phyloP scores from a whole-genome alignment of 2,888 invertebrate genomes.

The Caenorhabditis panamensis region DNA sequence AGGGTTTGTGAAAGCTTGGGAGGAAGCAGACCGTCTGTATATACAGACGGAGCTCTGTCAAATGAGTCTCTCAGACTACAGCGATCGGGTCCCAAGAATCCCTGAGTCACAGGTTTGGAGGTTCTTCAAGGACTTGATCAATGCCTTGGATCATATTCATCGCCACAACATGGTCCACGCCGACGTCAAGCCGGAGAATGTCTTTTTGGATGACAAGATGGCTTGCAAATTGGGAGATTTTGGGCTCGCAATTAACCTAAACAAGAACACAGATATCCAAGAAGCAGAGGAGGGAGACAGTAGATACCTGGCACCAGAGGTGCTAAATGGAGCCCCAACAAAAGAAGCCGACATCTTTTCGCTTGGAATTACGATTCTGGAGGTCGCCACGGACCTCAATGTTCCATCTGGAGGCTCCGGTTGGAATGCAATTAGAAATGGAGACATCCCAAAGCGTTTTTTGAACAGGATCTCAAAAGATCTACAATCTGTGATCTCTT shows the following conservation, averaged over 20 bases:
- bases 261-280: conserved; percentile 82
- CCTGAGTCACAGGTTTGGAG: too few relatives aligned
- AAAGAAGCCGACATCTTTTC: conserved; percentile 87
- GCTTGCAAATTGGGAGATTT: conserved; percentile 75
- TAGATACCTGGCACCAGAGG: conserved; percentile 87
- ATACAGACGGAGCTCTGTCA: too few relatives aligned
- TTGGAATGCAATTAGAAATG: conserved; percentile 86
- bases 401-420: conserved; percentile 86
- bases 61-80: too few relatives aligned
- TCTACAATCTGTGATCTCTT: background rate
- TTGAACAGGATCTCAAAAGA: conserved; percentile 48
- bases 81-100: too few relatives aligned
- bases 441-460: conserved; percentile 84
- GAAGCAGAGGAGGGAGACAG: conserved; percentile 86
- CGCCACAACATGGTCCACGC: too few relatives aligned
- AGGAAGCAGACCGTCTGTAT: too few relatives aligned
- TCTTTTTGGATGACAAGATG: conserved; percentile 85
- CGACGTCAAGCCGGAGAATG: conserved; percentile 89
- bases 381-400: conserved; percentile 86
- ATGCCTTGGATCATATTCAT: too few relatives aligned
- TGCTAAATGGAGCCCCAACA: conserved; percentile 85
- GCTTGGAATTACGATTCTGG: conserved; percentile 81
- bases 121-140: too few relatives aligned
- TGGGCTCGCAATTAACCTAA: conserved; percentile 81
- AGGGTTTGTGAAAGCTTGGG: too few relatives aligned